Conservation (phyloP, 2,797 vertebrate species). For the Chelidonichthys spinosus region DNA sequence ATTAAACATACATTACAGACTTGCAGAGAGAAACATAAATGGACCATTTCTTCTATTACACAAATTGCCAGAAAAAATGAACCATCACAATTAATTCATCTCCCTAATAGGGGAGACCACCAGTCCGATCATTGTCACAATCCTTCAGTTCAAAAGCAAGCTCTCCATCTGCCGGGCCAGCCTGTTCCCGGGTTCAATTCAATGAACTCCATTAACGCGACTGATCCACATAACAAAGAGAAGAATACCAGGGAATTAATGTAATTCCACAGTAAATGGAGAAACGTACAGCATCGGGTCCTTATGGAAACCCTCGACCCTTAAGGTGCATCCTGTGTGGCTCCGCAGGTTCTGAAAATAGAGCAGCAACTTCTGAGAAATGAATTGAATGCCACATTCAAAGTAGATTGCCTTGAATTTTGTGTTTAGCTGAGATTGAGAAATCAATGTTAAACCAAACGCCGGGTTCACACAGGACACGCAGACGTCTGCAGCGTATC, state of each 20-base stretch:
- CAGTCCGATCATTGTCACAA: conserved; percentile 24
- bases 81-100: conserved; percentile 31
- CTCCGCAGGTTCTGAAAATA: neutral
- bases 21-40: conserved; percentile 4
- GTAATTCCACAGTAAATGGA: conserved; percentile 32
- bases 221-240: conserved; percentile 17
- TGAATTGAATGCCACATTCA: neutral
- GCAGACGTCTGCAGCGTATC: too few relatives aligned
- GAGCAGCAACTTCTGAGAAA: neutral
- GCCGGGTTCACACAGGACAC: too few relatives aligned
- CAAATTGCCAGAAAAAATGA: conserved; percentile 9
- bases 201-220: conserved; percentile 42
- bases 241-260: conserved; percentile 15
- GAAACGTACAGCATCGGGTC: neutral
- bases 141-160: conserved; percentile 20
- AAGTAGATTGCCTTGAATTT: neutral
- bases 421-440: neutral
- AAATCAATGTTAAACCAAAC: neutral
- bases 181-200: conserved; percentile 20
- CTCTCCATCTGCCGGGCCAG: conserved; percentile 29
- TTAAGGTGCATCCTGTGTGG: neutral
- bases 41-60: conserved; percentile 19
- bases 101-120: conserved; percentile 17
- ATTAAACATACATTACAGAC: neutral
- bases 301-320: conserved; percentile 4